Percentiles rank a stretch among this genome's conserved stretches.
phyloP scores from a whole-genome alignment of 2,888 invertebrate genomes.

The Eupithecia dodoneata region DNA sequence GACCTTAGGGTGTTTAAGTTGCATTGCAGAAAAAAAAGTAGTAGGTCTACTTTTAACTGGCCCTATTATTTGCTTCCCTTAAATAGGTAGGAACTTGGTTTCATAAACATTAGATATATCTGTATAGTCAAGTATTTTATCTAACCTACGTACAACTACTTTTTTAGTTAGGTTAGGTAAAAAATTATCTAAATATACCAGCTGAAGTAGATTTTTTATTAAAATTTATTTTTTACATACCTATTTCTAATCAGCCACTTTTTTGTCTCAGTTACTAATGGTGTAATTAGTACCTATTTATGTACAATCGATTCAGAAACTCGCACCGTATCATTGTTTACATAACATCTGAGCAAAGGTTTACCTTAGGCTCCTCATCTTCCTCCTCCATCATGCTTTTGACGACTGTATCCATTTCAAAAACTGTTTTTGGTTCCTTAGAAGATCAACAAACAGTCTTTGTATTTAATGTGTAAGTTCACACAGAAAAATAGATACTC shows the following conservation, averaged over 20 bases:
- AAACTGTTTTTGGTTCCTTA: neutral
- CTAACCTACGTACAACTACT: neutral
- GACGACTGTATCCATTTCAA: constrained; percentile 74
- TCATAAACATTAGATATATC: neutral
- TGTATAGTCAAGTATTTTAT: neutral
- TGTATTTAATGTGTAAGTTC: neutral
- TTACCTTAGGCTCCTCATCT: constrained; percentile 56
- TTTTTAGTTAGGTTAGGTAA: neutral
- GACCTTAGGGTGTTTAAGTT: neutral
- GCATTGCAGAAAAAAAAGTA: neutral
- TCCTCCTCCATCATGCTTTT: constrained; percentile 76
- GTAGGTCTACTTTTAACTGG: neutral
- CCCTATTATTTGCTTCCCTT: neutral
- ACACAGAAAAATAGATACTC: neutral
- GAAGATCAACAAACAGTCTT: neutral
- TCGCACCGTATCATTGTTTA: constrained; percentile 20
- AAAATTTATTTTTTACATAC: too few relatives aligned
- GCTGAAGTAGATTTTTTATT: neutral
- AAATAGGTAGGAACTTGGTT: neutral
- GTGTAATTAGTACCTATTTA: too few relatives aligned
- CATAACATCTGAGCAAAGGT: constrained; percentile 22
- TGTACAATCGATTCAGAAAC: neutral
- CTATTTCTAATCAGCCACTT: too few relatives aligned
- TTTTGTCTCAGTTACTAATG: too few relatives aligned
- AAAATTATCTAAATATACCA: neutral